A percentile compares a stretch with the other conserved stretches of the same genome.
These are phyloP conservation scores for Sciurus vulgaris DNA, from an alignment of 2,797 vertebrate genomes.

Conservation along the genomic window DNA sequence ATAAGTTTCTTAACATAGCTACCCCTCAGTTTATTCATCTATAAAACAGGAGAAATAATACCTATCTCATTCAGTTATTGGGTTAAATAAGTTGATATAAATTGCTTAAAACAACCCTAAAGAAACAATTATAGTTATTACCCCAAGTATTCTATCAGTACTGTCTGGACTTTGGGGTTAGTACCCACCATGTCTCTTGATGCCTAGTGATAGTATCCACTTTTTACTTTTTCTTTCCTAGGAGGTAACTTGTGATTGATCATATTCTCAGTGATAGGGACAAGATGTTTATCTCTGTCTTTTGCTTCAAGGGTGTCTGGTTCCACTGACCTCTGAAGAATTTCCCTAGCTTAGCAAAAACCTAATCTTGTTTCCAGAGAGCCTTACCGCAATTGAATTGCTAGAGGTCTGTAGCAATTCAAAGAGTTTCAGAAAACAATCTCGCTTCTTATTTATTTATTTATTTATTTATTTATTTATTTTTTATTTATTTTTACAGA, in stretches of 20 bases:
- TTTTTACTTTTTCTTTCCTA: slow-evolving; percentile 43
- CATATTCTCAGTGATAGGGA: slow-evolving; percentile 23
- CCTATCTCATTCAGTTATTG: neutral
- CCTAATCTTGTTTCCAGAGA: slow-evolving; percentile 27
- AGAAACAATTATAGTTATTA: neutral
- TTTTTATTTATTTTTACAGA: too few species aligned
- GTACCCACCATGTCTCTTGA: neutral
- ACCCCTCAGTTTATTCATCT: neutral
- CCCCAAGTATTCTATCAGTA: neutral
- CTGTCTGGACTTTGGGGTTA: neutral
- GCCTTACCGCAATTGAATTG: neutral
- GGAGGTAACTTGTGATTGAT: slow-evolving; percentile 6
- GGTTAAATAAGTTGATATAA: neutral
- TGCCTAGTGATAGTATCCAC: neutral
- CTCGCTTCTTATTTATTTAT: neutral
- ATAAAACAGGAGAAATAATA: neutral
- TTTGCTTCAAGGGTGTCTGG: neutral
- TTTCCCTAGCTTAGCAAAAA: slow-evolving; percentile 5
- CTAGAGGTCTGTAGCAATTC: neutral
- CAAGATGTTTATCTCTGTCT: neutral
- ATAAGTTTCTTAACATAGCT: neutral
- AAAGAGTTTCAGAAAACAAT: neutral
- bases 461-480: too few species aligned
- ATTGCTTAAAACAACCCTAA: slow-evolving; percentile 5
- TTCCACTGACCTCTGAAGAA: slow-evolving; percentile 22